These are phyloP conservation scores for Gastrophryne carolinensis DNA, from an alignment of 2,797 vertebrate species.

Conservation along the genomic window DNA sequence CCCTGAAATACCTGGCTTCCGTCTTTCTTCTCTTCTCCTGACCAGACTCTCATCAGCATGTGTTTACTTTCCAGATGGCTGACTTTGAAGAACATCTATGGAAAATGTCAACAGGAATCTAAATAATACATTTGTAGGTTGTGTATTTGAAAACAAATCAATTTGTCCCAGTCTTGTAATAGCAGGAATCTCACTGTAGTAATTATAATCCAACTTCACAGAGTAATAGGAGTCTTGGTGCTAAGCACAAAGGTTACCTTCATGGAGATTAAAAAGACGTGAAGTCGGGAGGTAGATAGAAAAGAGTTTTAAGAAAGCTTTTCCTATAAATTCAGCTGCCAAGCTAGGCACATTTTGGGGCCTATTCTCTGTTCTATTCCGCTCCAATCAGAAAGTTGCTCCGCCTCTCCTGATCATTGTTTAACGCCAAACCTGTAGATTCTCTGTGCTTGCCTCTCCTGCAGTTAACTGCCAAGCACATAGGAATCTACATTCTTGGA, in stretches of 20 bases:
- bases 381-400: no score
- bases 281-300: constrained; percentile 16
- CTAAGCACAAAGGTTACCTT: constrained; percentile 44
- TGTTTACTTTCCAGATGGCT: constrained; percentile 47
- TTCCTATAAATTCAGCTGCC: no score
- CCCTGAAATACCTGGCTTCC: constrained; percentile 1
- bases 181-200: constrained; percentile 32
- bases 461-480: no score
- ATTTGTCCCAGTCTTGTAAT: constrained; percentile 44
- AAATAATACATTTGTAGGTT: constrained; percentile 47
- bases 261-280: constrained; percentile 32
- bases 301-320: not conserved
- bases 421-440: no score
- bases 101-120: constrained; percentile 51
- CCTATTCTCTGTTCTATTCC: no score
- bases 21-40: not conserved
- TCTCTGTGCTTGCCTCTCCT: no score
- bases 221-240: constrained; percentile 31
- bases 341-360: no score
- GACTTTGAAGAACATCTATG: constrained; percentile 50
- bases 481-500: no score
- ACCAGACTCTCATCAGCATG: constrained; percentile 20
- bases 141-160: constrained; percentile 49
- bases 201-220: constrained; percentile 48
- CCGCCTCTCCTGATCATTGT: no score